Conservation (phyloP, 23 tunicate species). For the Trididemnum nubilum region DNA sequence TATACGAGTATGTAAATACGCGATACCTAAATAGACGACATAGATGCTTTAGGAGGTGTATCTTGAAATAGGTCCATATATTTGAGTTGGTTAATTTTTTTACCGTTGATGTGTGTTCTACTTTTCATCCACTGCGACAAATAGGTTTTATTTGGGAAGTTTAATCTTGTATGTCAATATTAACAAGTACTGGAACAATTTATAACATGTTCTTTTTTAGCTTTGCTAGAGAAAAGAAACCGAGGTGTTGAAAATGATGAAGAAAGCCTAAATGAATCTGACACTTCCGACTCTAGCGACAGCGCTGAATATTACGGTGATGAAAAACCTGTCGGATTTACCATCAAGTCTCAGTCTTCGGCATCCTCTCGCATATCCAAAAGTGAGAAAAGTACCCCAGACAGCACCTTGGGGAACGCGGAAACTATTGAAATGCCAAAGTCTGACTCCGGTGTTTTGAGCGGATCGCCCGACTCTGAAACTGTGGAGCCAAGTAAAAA, state of each 20-base stretch:
- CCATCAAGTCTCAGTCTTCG: neutral
- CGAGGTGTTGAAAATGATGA: neutral
- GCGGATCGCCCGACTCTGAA: neutral
- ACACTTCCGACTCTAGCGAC: constrained; percentile 45
- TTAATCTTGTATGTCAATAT: too few relatives aligned
- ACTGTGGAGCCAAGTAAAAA: neutral
- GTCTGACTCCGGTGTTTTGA: neutral
- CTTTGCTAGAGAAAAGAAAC: neutral
- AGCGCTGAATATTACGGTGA: constrained; percentile 35
- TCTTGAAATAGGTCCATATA: too few relatives aligned
- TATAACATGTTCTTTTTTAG: neutral
- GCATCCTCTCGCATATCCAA: neutral
- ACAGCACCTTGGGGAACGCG: neutral
- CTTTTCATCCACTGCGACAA: too few relatives aligned
- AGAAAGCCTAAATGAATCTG: constrained; percentile 1
- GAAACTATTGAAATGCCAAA: neutral
- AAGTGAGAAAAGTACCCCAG: neutral
- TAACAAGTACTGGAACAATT: too few relatives aligned
- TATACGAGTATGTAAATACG: too few relatives aligned
- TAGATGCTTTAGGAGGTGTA: too few relatives aligned
- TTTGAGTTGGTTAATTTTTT: too few relatives aligned
- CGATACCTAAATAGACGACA: too few relatives aligned
- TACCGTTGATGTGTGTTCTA: too few relatives aligned
- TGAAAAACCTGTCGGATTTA: constrained; percentile 17
- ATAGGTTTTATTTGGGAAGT: too few relatives aligned